Conservation (phyloP, 2,888 invertebrate species). For the Melinopterus prodromus region DNA sequence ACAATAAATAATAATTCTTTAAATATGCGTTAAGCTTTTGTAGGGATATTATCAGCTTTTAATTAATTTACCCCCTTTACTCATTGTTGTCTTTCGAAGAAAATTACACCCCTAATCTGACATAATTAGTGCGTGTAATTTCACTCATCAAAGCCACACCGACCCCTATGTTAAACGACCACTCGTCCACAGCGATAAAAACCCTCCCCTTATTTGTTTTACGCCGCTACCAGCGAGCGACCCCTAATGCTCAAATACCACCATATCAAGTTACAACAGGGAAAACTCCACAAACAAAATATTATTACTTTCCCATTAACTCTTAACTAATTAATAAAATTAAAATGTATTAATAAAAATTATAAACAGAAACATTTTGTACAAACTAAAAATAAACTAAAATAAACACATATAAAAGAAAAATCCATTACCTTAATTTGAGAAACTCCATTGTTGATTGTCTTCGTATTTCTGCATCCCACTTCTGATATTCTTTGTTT, state of each 20-base stretch:
- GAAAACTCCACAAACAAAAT: no score
- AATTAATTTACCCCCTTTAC: neutral
- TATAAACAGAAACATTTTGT: neutral
- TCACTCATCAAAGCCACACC: neutral
- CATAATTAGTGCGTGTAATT: neutral
- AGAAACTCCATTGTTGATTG: neutral
- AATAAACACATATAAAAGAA: neutral
- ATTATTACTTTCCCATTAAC: no score
- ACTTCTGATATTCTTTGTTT: conserved; percentile 8
- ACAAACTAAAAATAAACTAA: neutral
- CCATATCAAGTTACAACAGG: neutral
- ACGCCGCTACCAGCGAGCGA: neutral
- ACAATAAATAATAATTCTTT: neutral
- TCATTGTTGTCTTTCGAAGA: neutral
- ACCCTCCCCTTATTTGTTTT: neutral
- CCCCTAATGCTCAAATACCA: neutral
- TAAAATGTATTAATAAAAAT: neutral
- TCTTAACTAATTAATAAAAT: neutral
- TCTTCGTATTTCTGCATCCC: neutral
- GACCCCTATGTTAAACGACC: neutral
- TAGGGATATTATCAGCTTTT: neutral
- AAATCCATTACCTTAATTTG: neutral
- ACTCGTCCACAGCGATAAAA: neutral
- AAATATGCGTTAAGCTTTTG: no score
- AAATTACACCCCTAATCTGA: neutral